A percentile compares a stretch with the other conserved stretches of the same genome.
These are phyloP conservation scores for Ailurus styani DNA, from an alignment of 2,113 vertebrate species.

Conservation along the genomic window DNA sequence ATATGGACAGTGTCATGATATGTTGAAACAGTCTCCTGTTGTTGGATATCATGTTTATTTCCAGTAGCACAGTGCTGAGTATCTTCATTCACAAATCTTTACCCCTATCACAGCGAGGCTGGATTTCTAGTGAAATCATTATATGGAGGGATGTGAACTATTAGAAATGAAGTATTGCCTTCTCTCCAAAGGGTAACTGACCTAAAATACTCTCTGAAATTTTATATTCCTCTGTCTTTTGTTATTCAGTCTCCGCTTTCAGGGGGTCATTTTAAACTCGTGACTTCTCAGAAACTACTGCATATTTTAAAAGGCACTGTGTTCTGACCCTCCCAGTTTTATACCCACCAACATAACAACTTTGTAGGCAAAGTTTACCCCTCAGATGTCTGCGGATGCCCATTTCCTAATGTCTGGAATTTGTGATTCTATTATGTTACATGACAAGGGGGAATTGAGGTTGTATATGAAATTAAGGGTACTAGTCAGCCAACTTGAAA, in stretches of 20 bases:
- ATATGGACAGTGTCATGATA: neutral
- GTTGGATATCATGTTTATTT: neutral
- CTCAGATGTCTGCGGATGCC: neutral
- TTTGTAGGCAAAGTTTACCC: neutral
- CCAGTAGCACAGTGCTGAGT: neutral
- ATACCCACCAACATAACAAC: too few species aligned
- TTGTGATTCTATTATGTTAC: neutral
- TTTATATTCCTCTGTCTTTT: neutral
- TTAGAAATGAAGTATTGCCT: neutral
- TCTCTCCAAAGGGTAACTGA: neutral
- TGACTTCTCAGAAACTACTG: neutral
- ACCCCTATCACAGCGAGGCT: neutral
- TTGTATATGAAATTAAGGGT: neutral
- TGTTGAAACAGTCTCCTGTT: neutral
- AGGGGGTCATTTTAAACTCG: neutral
- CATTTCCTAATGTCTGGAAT: neutral
- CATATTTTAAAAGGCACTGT: neutral
- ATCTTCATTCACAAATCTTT: neutral
- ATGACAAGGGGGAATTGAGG: neutral
- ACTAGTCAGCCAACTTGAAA: neutral
- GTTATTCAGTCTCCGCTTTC: neutral
- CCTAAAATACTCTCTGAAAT: neutral
- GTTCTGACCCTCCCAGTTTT: neutral
- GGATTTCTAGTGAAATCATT: neutral
- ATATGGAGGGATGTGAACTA: neutral